These are phyloP conservation scores for Polymixis lichenea DNA, from an alignment of 2,888 invertebrate species.

Conservation along the genomic window DNA sequence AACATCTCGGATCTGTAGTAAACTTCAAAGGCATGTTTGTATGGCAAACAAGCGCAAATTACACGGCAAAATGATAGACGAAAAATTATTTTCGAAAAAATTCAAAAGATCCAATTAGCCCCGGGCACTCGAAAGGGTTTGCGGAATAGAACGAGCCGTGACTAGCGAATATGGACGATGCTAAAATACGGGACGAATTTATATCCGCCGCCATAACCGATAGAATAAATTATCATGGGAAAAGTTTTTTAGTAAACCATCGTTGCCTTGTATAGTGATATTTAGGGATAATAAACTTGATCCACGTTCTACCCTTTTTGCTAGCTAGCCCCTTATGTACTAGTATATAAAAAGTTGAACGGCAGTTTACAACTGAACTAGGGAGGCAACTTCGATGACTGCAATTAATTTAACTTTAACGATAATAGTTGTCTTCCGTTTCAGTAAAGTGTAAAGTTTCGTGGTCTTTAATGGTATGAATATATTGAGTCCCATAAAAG, in stretches of 20 bases:
- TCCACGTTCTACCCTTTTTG: slow-evolving; percentile 53
- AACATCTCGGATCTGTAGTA: slow-evolving; percentile 55
- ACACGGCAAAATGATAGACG: slow-evolving; percentile 78
- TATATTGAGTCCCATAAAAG: slow-evolving; percentile 21
- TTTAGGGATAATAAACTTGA: slow-evolving; percentile 60
- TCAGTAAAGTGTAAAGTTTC: slow-evolving; percentile 43
- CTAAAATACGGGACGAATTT: slow-evolving; percentile 78
- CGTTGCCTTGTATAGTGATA: slow-evolving; percentile 61
- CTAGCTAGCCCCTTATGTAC: slow-evolving; percentile 45
- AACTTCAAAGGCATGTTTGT: slow-evolving; percentile 76
- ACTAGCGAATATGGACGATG: slow-evolving; percentile 81
- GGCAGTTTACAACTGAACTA: slow-evolving; percentile 41
- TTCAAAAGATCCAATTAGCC: slow-evolving; percentile 87
- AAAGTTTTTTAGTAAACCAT: slow-evolving; percentile 59
- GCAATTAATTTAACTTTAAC: slow-evolving; percentile 55
- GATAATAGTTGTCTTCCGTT: slow-evolving; percentile 43
- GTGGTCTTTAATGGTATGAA: slow-evolving; percentile 20
- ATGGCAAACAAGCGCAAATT: slow-evolving; percentile 75
- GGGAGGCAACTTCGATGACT: slow-evolving; percentile 53
- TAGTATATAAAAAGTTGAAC: slow-evolving; percentile 56
- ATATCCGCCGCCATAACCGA: slow-evolving; percentile 73
- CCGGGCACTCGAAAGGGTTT: slow-evolving; percentile 81
- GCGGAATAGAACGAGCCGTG: slow-evolving; percentile 78
- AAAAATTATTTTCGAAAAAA: slow-evolving; percentile 80
- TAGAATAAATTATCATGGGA: slow-evolving; percentile 76